Evolutionary conservation across 1,140 invertebrate genomes (phyloP).

Genomic region (Ceratina japonica): DNA sequence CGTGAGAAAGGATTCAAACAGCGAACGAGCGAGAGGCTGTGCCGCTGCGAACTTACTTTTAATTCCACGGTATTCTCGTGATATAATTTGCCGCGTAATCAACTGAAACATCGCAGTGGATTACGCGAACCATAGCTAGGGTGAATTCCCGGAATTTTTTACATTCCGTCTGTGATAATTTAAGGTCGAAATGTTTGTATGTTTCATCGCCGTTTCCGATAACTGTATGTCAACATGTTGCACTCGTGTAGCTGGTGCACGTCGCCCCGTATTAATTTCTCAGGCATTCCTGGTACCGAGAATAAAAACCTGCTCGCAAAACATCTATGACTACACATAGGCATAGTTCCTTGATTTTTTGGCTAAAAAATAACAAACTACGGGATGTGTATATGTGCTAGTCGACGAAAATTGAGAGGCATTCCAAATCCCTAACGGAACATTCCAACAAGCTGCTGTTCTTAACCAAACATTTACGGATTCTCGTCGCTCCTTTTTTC

Average conservation of each 20-base stretch:
- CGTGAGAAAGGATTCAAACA: conserved; percentile 62
- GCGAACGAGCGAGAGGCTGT: conserved; percentile 24
- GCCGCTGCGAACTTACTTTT: conserved; percentile 20
- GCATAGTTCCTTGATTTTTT: background rate
- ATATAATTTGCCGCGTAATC: conserved; percentile 55
- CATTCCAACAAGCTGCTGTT: background rate
- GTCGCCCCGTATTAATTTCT: conserved; percentile 55
- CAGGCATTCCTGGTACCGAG: conserved; percentile 20
- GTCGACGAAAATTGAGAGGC: conserved; percentile 6
- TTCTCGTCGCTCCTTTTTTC: background rate
- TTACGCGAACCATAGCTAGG: conserved; percentile 33
- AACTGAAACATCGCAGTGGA: conserved; percentile 41
- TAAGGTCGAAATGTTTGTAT: conserved; percentile 26
- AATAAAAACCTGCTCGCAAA: conserved; percentile 56
- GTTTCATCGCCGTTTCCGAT: conserved; percentile 37
- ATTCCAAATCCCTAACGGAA: background rate
- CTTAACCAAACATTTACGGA: conserved; percentile 1
- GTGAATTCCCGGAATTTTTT: conserved; percentile 25
- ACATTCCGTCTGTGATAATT: conserved; percentile 15
- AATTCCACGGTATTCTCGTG: conserved; percentile 33
- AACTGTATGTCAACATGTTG: conserved; percentile 29
- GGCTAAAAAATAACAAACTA: conserved; percentile 19
- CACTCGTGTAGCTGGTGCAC: background rate
- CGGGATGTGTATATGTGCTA: background rate
- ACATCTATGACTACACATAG: conserved; percentile 9